A percentile compares a stretch with the other conserved stretches of the same genome.
phyloP scores from a whole-genome alignment of 2,888 invertebrate species.

The Rhagonycha lutea region DNA sequence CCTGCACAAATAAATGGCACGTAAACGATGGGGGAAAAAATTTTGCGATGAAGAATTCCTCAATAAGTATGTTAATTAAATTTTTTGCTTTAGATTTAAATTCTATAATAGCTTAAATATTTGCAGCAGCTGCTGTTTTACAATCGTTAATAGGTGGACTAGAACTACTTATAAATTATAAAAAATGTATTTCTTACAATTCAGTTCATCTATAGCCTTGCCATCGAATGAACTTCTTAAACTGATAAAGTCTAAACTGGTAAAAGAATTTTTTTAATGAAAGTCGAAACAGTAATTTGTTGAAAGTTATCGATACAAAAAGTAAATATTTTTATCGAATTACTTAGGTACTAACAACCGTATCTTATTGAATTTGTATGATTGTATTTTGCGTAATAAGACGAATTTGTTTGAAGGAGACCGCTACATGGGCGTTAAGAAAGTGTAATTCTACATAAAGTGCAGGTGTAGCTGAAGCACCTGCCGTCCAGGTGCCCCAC shows the following conservation, averaged over 20 bases:
- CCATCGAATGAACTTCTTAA: neutral
- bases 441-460: conserved; percentile 45
- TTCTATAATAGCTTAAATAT: conserved; percentile 17
- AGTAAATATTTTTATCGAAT: neutral
- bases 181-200: neutral
- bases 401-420: conserved; percentile 22
- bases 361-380: conserved; percentile 16
- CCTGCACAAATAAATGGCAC: neutral
- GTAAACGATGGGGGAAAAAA: neutral
- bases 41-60: neutral
- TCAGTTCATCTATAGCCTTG: neutral
- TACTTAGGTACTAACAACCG: conserved; percentile 9
- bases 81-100: conserved; percentile 24
- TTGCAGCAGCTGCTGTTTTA: conserved; percentile 18
- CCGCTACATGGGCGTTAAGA: conserved; percentile 40
- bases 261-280: neutral
- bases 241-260: neutral
- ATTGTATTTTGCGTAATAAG: conserved; percentile 26
- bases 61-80: conserved; percentile 17
- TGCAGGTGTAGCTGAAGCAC: conserved; percentile 37
- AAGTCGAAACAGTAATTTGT: neutral
- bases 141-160: conserved; percentile 9
- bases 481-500: conserved; percentile 40
- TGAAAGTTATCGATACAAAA: conserved; percentile 1
- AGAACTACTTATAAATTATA: neutral